Evolutionary conservation across 2,797 vertebrate genomes (phyloP), one percentile per base, ranked within the genome.

Genomic region (Falco berigora): DNA sequence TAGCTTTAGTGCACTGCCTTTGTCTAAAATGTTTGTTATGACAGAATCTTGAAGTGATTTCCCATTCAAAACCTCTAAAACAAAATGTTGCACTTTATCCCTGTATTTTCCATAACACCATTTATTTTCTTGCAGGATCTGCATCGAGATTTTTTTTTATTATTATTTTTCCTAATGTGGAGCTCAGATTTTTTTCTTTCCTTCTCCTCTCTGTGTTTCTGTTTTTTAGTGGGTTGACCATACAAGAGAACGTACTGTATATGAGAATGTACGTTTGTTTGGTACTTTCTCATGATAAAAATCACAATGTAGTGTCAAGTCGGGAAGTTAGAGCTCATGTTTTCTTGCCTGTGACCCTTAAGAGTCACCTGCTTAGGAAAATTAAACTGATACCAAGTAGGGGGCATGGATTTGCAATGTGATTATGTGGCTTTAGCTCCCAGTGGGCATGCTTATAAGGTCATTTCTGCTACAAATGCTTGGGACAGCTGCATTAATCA

Each of bases 401-500:
- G 27, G 30, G 25, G n/a, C 47, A 62, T 87, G 90, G 90, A 71
- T 96, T 96, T 94, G 73, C 79, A 88, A 67, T 0, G 36, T 85
- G 90, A 84, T 96, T 96, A 88, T 78, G 59, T 86, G 86, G 59
- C 76, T 96, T 91, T 86, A 92, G 61, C 71, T 90, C 73, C 79
- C 53, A 38, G 55, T 94, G 86, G 59, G 73, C 0, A 0, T 94
- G 71, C 88, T 92, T 93, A 42, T 71, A 74, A 91, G 40, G 84
- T 92, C 66, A 19, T 91, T 96, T 90, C 76, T 95, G 50, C 85
- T 68, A 20, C 69, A 81, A 30, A 40, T 64, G 53, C 68, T 74
- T 90, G 75, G 63, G 73, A 87, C 94, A 94, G 94, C 81, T 93
- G 92, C 75, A 32, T 96, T 94, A 71, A 94, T 93, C 56, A 76